Base-by-base conservation (phyloP, 2,113 vertebrate species). In the Trochalopteron elliotii region DNA sequence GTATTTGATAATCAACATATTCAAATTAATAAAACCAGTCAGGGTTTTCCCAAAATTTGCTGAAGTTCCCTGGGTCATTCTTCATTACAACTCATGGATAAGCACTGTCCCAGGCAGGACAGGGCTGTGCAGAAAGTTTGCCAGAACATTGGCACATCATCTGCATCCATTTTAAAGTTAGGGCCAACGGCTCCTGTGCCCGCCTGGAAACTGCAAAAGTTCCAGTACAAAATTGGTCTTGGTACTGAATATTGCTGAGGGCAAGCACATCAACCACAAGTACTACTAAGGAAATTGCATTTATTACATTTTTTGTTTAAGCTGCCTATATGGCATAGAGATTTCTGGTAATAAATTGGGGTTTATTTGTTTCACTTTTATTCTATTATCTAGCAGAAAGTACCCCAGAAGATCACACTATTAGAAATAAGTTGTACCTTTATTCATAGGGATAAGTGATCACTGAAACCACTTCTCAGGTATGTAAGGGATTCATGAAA, bases 11-110 rank as follows among this genome's bases (percentile, higher is more conserved):
- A 68, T 35, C 17, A 47, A 3, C 5, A 42, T 37, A 23, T 4
- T 4, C 45, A 72, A 69, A 78, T 47, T n/a, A 75, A 52, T 55
- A 28, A 88, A 71, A 69, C 3, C 15, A 35, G 2, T 15, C 44
- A 33, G 44, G 5, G 5, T 90, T 40, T 35, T 88, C 83, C 45
- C 30, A 82, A 82, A 94, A 10, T 65, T 52, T 49, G 23, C 39
- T 83, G 67, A 65, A 33, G 4, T 35, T 78, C 68, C 33, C 50
- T 52, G 60, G 15, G 27, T 83, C 16, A 44, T 28, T 49, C 10
- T 63, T 79, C 11, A 7, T 37, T 24, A 12, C 28, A 55, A 33
- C 24, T 2, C 6, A 1, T 11, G 8, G 25, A 22, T 4, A 0
- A 19, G 2, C 1, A 0, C 60, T 50, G 35, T 81, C 24, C 25